These are phyloP conservation scores for Semaprochilodus insignis DNA, from an alignment of 2,797 vertebrate genomes.

Conservation along the genomic window DNA sequence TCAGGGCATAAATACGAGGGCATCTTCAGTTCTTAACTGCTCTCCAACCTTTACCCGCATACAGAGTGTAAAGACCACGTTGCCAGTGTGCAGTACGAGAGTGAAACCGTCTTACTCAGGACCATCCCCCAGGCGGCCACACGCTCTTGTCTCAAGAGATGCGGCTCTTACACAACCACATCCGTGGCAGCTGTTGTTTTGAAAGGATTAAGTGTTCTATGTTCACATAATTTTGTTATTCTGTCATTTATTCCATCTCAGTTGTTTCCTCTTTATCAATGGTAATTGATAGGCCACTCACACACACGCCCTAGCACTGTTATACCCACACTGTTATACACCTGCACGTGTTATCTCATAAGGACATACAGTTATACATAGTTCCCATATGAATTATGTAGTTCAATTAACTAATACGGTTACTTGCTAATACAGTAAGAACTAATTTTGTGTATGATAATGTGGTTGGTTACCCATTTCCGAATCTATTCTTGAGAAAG, in stretches of 20 bases:
- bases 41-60: constrained; percentile 60
- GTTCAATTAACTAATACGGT: too few relatives aligned
- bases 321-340: not conserved
- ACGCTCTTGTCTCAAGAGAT: constrained; percentile 52
- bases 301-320: not conserved
- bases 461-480: too few relatives aligned
- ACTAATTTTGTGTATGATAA: too few relatives aligned
- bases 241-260: constrained; percentile 8
- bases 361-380: not conserved
- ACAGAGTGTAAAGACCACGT: constrained; percentile 57
- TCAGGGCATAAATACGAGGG: constrained; percentile 62
- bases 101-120: constrained; percentile 36
- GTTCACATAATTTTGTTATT: constrained; percentile 36
- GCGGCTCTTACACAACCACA: constrained; percentile 52
- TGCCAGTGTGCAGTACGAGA: constrained; percentile 34
- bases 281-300: constrained; percentile 3
- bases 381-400: too few relatives aligned
- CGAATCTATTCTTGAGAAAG: too few relatives aligned
- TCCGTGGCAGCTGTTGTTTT: constrained; percentile 61
- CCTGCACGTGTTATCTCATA: too few relatives aligned
- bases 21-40: constrained; percentile 60
- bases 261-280: not conserved
- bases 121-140: constrained; percentile 51
- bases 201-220: constrained; percentile 47
- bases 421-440: too few relatives aligned